A percentile compares a stretch with the other conserved stretches of the same genome.
phyloP scores from a whole-genome alignment of 2,113 vertebrate species.

The Mixornis gularis region DNA sequence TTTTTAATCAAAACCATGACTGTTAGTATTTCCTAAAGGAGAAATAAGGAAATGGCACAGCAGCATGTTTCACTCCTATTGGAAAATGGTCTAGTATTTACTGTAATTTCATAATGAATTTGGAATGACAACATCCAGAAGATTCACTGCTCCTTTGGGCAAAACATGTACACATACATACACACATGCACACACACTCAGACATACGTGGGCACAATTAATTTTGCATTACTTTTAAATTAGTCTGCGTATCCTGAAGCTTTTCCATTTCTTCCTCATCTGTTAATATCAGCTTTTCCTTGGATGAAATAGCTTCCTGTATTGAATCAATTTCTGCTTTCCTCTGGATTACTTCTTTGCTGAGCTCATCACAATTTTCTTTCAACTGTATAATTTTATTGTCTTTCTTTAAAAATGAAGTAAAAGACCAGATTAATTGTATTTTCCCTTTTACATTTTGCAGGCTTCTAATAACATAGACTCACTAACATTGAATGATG shows the following conservation, averaged over 20 bases:
- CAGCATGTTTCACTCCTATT: neutral
- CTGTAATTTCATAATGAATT: neutral
- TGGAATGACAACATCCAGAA: neutral
- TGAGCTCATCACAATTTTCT: conserved; percentile 81
- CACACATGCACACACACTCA: neutral
- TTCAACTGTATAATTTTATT: conserved; percentile 70
- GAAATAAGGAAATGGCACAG: neutral
- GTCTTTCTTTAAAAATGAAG: conserved; percentile 72
- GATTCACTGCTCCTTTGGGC: neutral
- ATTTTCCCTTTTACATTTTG: neutral
- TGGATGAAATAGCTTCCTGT: conserved; percentile 73
- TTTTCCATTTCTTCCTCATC: conserved; percentile 78
- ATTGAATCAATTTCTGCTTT: conserved; percentile 80
- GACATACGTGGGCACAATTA: neutral
- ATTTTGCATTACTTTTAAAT: conserved; percentile 73
- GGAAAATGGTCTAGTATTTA: neutral
- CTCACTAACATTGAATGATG: neutral
- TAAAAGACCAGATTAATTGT: neutral
- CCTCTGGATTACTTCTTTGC: conserved; percentile 78
- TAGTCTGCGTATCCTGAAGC: conserved; percentile 65
- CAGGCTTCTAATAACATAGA: neutral
- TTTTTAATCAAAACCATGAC: neutral
- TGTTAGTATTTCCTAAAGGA: neutral
- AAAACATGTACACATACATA: neutral
- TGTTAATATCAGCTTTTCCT: conserved; percentile 68